Percentiles rank a stretch among this genome's conserved stretches.
Conservation (phyloP, 2,113 vertebrate species). For the Gasterosteus nipponicus region DNA sequence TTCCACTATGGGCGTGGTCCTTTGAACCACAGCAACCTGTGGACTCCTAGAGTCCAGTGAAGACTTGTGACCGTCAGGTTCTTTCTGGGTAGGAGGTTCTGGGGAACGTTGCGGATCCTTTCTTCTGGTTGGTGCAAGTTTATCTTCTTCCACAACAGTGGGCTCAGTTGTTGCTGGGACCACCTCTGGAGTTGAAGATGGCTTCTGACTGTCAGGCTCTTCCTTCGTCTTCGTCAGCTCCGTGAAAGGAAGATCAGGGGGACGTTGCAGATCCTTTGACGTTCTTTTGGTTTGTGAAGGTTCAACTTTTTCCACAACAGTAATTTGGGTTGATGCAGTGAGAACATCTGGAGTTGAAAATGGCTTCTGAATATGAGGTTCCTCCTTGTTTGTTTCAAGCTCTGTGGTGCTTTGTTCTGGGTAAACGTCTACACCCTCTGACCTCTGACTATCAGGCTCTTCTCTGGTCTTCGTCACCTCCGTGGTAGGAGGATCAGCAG, state of each 20-base stretch:
- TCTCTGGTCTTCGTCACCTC: background rate
- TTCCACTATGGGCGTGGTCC: background rate
- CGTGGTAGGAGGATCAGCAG: background rate
- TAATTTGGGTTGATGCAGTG: background rate
- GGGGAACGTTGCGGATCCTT: background rate
- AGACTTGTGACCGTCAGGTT: background rate
- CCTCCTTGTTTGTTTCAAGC: background rate
- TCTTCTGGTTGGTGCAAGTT: constrained; percentile 23
- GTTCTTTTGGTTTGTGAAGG: background rate
- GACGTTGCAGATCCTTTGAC: background rate
- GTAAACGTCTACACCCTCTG: background rate
- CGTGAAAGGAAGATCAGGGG: background rate
- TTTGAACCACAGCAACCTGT: background rate
- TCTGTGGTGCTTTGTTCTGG: background rate
- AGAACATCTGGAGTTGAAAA: background rate
- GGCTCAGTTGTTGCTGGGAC: background rate
- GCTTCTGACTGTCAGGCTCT: background rate
- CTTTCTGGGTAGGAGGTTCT: background rate
- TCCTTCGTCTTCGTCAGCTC: background rate
- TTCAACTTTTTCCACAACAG: background rate
- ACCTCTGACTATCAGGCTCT: background rate
- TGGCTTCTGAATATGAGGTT: background rate
- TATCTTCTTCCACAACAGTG: background rate
- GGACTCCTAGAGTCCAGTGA: background rate
- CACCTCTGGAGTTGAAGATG: background rate